Base-by-base conservation (phyloP, 2,113 vertebrate genomes). In the Eurypyga helias region DNA sequence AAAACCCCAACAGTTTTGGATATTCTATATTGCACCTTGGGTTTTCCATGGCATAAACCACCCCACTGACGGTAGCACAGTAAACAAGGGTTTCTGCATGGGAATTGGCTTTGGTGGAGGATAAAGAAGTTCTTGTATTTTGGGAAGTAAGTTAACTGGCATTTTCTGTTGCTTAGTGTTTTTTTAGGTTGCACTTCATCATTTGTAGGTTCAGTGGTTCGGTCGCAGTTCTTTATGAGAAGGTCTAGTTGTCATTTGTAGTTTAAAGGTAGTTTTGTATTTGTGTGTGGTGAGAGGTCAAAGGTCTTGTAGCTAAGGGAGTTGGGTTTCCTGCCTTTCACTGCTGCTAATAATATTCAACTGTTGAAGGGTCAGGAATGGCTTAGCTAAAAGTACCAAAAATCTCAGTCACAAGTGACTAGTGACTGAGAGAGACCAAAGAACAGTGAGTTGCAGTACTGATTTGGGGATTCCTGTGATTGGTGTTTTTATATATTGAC, bases 261-360 rank as follows among this genome's bases (percentile, higher is more conserved):
- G 28, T 57, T 90, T 94, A 87, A 89, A 77, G n/a, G 46, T 67
- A 71, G 72, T 71, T 92, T 82, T 84, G 25, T 66, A 18, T 81
- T 84, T 70, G 34, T 33, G 34, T 78, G 38, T 57, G 64, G 24
- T 67, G 46, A 71, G 75, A 96, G 48, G 87, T 92, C 33, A 84
- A 84, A 87, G 69, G 38, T 13, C 43, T 94, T 64, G 38, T 64
- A 87, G 51, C n/a, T 64, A 17, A 78, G 55, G 48, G 80, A 94
- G 33, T 66, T 93, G 43, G 13, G 36, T 87, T 91, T 92, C 80
- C 89, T 38, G 23, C 64, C 38, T 55, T 95, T 94, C 89, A 64
- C 55, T 84, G 60, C 26, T 81, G 24, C 12, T 83, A 70, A 75
- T 87, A 86, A 92, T 89, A 96, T 66, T 95, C 83, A 96, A 1